Evolutionary conservation across 2,797 vertebrate species (phyloP), one percentile per base, ranked within the genome.

Genomic region (Sarcoramphus papa): DNA sequence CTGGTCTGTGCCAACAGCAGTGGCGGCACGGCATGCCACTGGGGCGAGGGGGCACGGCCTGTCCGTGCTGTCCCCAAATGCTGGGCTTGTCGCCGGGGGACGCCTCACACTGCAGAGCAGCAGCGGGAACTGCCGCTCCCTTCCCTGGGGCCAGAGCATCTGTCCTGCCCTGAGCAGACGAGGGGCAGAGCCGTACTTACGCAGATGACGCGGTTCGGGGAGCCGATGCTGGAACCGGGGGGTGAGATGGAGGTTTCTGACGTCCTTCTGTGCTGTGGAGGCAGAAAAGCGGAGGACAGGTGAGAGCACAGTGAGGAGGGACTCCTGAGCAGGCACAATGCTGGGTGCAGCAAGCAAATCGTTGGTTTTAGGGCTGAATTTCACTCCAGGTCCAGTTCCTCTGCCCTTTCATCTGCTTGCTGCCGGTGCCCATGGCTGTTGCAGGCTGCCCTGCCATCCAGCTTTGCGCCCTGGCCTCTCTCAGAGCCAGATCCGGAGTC

Each of bases 231-330:
- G 93, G 99, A 99, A 73, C 99, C 99, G 1, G 99, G 99, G 3
- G 99, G 99, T 4, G 99, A 99, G 97, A 99, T 99, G 96, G 99
- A 99, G 60, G 99, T 99, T 97, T 99, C 99, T 5, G 99, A 99
- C 0, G 99, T 98, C 91, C 99, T 99, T 95, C 99, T 99, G 97
- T 99, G 99, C 99, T 99, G 99, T 96, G 92, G 86, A 86, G 80
- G 94, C 69, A 98, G 53, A 97, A 47, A 70, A 22, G 47, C 37
- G 6, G 43, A 91, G 45, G 56, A 68, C 59, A 27, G 12, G 31
- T 97, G 96, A 97, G 91, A 65, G n/a, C 43, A 33, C 0, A 2
- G 40, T 0, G 0, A 6, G 48, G 41, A 76, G 9, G 7, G 23
- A 72, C 4, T 53, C 30, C 30, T 35, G 68, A 85, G 4, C 8